A percentile compares a stretch with the other conserved stretches of the same genome.
These are phyloP conservation scores for Limenitis camilla DNA, from an alignment of 2,888 invertebrate species.

Conservation along the genomic window DNA sequence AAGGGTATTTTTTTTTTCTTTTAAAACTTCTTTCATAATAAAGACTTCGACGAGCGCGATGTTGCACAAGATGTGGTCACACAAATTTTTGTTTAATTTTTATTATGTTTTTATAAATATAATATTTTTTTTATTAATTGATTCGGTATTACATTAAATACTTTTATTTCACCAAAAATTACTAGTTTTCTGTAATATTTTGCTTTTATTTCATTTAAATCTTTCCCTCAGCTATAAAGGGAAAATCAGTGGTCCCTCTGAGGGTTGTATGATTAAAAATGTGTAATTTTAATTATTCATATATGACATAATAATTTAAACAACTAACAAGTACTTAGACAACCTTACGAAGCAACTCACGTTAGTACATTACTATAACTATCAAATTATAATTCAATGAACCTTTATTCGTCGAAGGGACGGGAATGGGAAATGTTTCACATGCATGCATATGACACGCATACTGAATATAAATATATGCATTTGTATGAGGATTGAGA, in stretches of 20 bases:
- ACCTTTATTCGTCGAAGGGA: conserved; percentile 14
- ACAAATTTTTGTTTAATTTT: neutral
- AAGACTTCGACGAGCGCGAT: conserved; percentile 24
- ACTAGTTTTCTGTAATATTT: too few species aligned
- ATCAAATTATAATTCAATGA: conserved; percentile 16
- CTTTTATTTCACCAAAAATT: too few species aligned
- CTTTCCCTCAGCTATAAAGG: too few species aligned
- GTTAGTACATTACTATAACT: conserved; percentile 9
- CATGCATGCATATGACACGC: conserved; percentile 1
- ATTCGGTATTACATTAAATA: too few species aligned
- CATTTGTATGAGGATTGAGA: too few species aligned
- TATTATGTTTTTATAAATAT: too few species aligned
- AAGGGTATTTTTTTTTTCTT: conserved; percentile 8
- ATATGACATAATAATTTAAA: neutral
- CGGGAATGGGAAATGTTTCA: conserved; percentile 4
- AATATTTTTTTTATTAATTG: too few species aligned
- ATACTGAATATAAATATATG: conserved; percentile 27
- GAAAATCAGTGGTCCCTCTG: too few species aligned
- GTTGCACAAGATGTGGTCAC: neutral
- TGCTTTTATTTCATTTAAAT: too few species aligned
- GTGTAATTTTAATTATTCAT: too few species aligned
- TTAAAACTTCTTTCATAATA: conserved; percentile 9
- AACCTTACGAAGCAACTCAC: neutral
- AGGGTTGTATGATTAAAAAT: too few species aligned
- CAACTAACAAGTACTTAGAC: neutral